Conservation (phyloP, 2,888 invertebrate genomes). For the Andrena trimmerana region DNA sequence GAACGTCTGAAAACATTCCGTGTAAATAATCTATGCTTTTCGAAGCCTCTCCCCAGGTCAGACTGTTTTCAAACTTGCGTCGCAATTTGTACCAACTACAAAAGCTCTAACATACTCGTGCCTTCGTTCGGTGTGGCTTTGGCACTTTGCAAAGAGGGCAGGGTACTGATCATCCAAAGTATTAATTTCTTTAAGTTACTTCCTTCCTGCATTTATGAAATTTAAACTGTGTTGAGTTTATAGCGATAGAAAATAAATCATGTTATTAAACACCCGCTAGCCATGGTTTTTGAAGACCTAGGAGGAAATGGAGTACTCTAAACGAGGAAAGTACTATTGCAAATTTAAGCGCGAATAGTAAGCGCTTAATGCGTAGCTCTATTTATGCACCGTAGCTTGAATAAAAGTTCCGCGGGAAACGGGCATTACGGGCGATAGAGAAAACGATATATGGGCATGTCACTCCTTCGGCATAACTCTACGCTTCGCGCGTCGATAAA, state of each 20-base stretch:
- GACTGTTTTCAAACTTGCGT: not conserved
- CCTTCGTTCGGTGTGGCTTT: slow-evolving; percentile 26
- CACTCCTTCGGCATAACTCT: slow-evolving; percentile 11
- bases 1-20: slow-evolving; percentile 40
- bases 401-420: not conserved
- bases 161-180: slow-evolving; percentile 5
- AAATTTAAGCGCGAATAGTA: too few species aligned
- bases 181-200: not conserved
- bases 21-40: slow-evolving; percentile 34
- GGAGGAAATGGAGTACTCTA: too few species aligned
- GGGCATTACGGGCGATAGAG: not conserved
- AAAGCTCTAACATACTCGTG: not conserved
- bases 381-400: not conserved
- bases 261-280: slow-evolving; percentile 12
- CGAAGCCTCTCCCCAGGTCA: not conserved
- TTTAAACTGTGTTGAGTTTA: slow-evolving; percentile 12
- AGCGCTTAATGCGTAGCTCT: not conserved
- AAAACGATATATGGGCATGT: slow-evolving; percentile 14
- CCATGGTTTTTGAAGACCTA: not conserved
- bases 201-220: not conserved
- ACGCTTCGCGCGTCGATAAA: slow-evolving; percentile 22
- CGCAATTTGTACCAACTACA: not conserved
- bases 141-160: not conserved
- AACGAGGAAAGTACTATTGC: too few species aligned
- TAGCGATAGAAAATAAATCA: slow-evolving; percentile 44